Conservation (phyloP, 2,797 vertebrate genomes). For the Silurus lanzhouensis region DNA sequence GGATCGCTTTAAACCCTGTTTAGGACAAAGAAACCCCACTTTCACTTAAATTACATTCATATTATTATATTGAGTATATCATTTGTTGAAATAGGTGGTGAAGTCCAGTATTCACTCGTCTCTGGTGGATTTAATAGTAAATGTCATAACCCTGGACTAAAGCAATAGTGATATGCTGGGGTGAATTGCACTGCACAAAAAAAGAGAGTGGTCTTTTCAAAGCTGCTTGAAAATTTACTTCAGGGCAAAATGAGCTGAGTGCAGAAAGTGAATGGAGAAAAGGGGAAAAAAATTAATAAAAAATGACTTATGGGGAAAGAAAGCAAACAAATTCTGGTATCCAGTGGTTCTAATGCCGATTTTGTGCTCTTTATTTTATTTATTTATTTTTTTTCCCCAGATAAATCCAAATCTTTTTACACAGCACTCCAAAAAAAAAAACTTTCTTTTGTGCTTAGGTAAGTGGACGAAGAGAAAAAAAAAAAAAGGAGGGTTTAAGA, state of each 20-base stretch:
- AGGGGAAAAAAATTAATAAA: neutral
- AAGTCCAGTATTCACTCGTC: conserved; percentile 33
- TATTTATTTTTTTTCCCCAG: neutral
- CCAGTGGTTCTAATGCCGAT: conserved; percentile 37
- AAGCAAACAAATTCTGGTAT: conserved; percentile 8
- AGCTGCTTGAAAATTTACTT: conserved; percentile 59
- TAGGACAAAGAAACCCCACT: neutral
- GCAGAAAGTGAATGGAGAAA: neutral
- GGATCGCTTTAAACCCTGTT: neutral
- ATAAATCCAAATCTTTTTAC: conserved; percentile 44
- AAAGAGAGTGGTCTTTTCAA: conserved; percentile 21
- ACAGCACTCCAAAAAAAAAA: conserved; percentile 40
- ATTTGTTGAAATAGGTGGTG: conserved; percentile 44
- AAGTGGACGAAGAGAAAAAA: conserved; percentile 39
- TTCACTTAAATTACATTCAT: conserved; percentile 1
- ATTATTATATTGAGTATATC: neutral
- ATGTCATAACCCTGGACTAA: conserved; percentile 47
- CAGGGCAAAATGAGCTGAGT: conserved; percentile 38
- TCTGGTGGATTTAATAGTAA: conserved; percentile 49
- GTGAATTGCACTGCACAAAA: conserved; percentile 23
- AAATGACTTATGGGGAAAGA: conserved; percentile 13
- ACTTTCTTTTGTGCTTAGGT: conserved; percentile 54
- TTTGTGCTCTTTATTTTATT: conserved; percentile 42
- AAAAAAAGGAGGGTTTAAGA: conserved; percentile 36
- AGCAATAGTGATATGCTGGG: conserved; percentile 45